phyloP scores from a whole-genome alignment of 2,888 invertebrate genomes.

The Cabera pusaria region DNA sequence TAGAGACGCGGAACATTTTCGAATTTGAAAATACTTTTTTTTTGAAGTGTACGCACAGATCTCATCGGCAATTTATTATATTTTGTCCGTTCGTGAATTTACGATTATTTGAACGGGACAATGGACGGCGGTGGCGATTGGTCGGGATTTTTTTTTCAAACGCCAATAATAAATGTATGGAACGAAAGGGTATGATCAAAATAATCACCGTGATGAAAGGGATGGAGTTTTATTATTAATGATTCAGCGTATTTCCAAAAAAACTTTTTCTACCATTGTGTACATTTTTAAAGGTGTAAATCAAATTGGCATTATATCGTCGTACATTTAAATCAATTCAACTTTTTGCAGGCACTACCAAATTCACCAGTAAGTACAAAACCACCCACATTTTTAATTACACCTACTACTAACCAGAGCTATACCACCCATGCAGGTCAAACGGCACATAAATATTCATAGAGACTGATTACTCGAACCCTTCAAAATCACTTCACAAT shows the following conservation, averaged over 20 bases:
- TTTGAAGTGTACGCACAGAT: conserved; percentile 73
- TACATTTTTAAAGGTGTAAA: too few relatives aligned
- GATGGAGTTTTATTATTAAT: conserved; percentile 24
- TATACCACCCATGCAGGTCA: too few relatives aligned
- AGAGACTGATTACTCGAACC: conserved; percentile 1
- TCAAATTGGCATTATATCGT: too few relatives aligned
- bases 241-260: conserved; percentile 13
- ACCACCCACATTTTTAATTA: too few relatives aligned
- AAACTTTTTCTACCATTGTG: conserved; percentile 7
- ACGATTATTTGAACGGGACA: conserved; percentile 79
- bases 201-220: conserved; percentile 35
- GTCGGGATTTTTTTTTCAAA: conserved; percentile 71
- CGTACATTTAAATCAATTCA: too few relatives aligned
- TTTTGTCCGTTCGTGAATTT: conserved; percentile 80
- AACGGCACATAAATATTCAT: background rate
- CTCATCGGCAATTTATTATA: conserved; percentile 83
- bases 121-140: conserved; percentile 70
- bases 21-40: conserved; percentile 34
- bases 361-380: too few relatives aligned
- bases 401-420: too few relatives aligned
- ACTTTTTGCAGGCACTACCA: too few relatives aligned
- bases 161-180: conserved; percentile 67
- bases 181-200: conserved; percentile 43
- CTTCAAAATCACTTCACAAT: conserved; percentile 5
- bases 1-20: conserved; percentile 22